These are phyloP conservation scores for Neodiprion pinetum DNA, from an alignment of 1,140 invertebrate genomes.

Conservation along the genomic window DNA sequence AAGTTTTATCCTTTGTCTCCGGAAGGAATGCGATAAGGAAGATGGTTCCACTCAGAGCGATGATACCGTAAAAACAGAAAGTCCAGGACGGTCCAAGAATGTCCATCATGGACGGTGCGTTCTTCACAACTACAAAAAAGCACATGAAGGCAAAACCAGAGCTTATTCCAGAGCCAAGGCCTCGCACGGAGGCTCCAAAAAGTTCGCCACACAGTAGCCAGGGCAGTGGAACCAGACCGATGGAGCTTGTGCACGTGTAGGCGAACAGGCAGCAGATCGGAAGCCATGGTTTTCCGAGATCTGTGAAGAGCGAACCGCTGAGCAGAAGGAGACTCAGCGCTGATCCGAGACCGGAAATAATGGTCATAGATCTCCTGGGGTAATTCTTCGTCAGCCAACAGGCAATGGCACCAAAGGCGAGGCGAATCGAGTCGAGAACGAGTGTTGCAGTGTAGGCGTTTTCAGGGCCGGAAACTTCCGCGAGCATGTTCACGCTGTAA, in stretches of 20 bases:
- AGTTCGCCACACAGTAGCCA: constrained; percentile 75
- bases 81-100: constrained; percentile 66
- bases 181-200: constrained; percentile 65
- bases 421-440: constrained; percentile 72
- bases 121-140: constrained; percentile 77
- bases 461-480: constrained; percentile 61
- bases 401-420: constrained; percentile 66
- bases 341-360: constrained; percentile 67
- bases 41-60: constrained; percentile 70
- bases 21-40: constrained; percentile 74
- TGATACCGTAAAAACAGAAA: constrained; percentile 73
- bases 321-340: constrained; percentile 62
- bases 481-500: constrained; percentile 72
- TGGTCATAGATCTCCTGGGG: constrained; percentile 64
- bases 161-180: constrained; percentile 68
- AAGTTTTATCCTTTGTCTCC: constrained; percentile 79
- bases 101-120: constrained; percentile 68
- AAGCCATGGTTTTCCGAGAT: constrained; percentile 54
- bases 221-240: constrained; percentile 71
- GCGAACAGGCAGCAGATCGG: constrained; percentile 62
- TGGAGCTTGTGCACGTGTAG: constrained; percentile 66
- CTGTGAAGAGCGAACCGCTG: constrained; percentile 49
- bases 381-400: constrained; percentile 67
- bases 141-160: constrained; percentile 70
- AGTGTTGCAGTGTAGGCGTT: constrained; percentile 69